Percentiles rank a stretch among this genome's conserved stretches.
Evolutionary conservation across 2,888 invertebrate genomes (phyloP).

Genomic region (Mesorhabditis spiculigera): DNA sequence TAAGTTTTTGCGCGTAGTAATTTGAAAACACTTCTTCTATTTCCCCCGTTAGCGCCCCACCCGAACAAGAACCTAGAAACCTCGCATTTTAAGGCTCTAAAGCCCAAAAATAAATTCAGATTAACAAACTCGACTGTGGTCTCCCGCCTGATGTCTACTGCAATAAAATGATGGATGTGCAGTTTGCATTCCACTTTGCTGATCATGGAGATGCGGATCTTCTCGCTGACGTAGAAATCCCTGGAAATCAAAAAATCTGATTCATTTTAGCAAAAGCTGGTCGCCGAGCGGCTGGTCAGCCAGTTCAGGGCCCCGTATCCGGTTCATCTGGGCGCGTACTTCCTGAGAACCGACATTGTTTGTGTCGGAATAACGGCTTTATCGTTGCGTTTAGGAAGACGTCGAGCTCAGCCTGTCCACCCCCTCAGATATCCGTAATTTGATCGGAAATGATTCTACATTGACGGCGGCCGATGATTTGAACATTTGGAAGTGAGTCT

Average conservation of each 20-base stretch:
- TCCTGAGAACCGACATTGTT: background rate
- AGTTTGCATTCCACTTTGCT: constrained; percentile 1
- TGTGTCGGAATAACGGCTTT: background rate
- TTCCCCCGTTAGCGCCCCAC: no score
- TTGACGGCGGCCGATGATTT: background rate
- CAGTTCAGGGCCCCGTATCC: background rate
- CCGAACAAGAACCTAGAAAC: no score
- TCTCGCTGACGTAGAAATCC: background rate
- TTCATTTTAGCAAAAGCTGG: background rate
- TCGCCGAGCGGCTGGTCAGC: background rate
- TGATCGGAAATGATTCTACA: background rate
- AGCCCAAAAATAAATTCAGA: background rate
- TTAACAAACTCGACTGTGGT: background rate
- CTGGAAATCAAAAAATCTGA: background rate
- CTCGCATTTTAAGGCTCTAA: background rate
- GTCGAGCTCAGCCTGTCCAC: background rate
- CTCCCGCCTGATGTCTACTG: background rate
- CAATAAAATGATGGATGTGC: background rate
- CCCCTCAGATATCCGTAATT: background rate
- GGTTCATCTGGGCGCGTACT: background rate
- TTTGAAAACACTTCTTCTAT: no score
- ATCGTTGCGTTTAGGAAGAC: background rate
- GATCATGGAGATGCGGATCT: background rate
- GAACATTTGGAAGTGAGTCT: background rate
- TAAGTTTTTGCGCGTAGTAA: no score